Evolutionary conservation across 2,888 invertebrate species (phyloP).

Genomic region (Tetragonula carbonaria): DNA sequence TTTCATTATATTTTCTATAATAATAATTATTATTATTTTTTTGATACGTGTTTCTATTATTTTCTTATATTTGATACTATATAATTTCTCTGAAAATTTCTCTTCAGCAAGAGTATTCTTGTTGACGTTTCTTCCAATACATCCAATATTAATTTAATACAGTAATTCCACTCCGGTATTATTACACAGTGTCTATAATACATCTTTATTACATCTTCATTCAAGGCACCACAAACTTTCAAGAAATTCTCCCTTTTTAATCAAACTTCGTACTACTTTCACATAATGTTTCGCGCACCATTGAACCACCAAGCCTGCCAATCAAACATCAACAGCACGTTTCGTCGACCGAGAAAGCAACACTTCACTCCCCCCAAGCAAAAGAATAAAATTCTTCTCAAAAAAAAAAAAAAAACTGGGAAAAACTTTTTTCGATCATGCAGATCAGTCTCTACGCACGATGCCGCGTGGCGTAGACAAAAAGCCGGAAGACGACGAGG

Average conservation of each 20-base stretch:
- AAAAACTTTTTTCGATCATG: not conserved
- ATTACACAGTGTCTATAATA: too few relatives aligned
- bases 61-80: not conserved
- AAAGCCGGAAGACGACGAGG: not conserved
- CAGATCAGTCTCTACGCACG: too few relatives aligned
- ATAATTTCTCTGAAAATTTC: not conserved
- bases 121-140: not conserved
- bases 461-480: too few relatives aligned
- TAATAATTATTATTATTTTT: not conserved
- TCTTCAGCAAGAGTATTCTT: not conserved
- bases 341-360: not conserved
- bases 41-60: not conserved
- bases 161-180: not conserved
- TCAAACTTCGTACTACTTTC: not conserved
- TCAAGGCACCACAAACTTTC: not conserved
- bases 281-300: too few relatives aligned
- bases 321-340: too few relatives aligned
- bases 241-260: not conserved
- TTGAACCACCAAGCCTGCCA: too few relatives aligned
- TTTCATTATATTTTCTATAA: not conserved
- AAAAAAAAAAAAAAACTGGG: too few relatives aligned
- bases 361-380: too few relatives aligned
- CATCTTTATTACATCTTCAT: not conserved
- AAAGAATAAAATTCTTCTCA: not conserved
- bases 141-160: not conserved